Base-by-base conservation (phyloP, 2,797 vertebrate genomes). In the Enteromius thamalakanensis region DNA sequence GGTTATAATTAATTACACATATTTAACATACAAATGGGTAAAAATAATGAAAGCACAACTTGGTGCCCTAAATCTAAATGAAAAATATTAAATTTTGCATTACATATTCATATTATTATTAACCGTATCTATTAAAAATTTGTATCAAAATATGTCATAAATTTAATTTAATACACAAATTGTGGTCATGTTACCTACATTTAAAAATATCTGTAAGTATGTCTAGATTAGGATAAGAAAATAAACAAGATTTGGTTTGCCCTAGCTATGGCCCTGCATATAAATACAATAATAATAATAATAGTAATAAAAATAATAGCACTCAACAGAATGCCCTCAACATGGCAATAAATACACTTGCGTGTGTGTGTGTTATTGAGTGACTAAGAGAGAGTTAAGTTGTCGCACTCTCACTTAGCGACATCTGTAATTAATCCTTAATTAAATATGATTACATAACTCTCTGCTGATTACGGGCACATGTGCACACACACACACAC, bases 381-480 rank as follows among this genome's bases (percentile, higher is more conserved):
- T 42, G 58, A 71, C 75, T 80, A 80, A 85, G 79, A 60, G 23
- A 84, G 87, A 87, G 81, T 80, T 79, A 85, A 69, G 76, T 69
- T 83, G 81, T 70, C 81, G 53, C 62, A 40, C 55, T 78, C 65
- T 83, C 81, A 80, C 72, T 83, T 80, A 83, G 84, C 79, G 81
- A 79, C 85, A 86, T 86, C 79, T 81, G 75, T 85, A 87, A 87
- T 87, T 85, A 89, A 84, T 72, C 81, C 80, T 85, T 89, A 87
- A 89, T 86, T 85, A 84, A 86, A 86, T 87, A 86, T 89, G 83
- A 89, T 87, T 86, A 85, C 85, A 87, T 89, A 89, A 87, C 88
- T 85, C 86, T 84, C 77, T 65, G 21, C 85, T 82, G 79, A 87
- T 84, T 84, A 85, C 69, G 37, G 72, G 45, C 83, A 85, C 82